Percentiles rank a stretch among this genome's conserved stretches.
Conservation (phyloP, 2,113 vertebrate species). For the Nothocercus julius region DNA sequence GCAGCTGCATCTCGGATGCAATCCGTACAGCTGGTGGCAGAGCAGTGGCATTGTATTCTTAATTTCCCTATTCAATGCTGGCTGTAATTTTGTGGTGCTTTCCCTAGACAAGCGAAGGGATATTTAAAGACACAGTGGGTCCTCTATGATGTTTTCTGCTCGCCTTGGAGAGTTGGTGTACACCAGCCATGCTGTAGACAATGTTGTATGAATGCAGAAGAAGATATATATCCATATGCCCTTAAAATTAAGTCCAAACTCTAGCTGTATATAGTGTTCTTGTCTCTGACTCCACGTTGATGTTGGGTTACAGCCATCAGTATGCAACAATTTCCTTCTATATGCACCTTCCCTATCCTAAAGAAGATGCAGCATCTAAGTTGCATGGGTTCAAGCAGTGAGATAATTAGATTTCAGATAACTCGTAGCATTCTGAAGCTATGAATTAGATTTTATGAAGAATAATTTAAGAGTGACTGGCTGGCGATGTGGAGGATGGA, state of each 20-base stretch:
- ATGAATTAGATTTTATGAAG: constrained; percentile 29
- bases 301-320: constrained; percentile 53
- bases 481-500: background rate
- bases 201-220: constrained; percentile 14
- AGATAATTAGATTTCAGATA: background rate
- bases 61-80: constrained; percentile 51
- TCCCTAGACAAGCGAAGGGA: constrained; percentile 24
- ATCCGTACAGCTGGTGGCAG: constrained; percentile 44
- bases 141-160: constrained; percentile 15
- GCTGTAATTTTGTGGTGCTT: constrained; percentile 56
- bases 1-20: constrained; percentile 60
- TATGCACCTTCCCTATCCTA: background rate
- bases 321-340: background rate
- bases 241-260: constrained; percentile 58
- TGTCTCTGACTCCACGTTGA: constrained; percentile 28
- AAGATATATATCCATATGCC: constrained; percentile 28
- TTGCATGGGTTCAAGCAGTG: constrained; percentile 3
- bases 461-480: constrained; percentile 3
- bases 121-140: background rate
- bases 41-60: constrained; percentile 58
- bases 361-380: background rate
- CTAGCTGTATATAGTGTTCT: background rate
- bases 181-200: constrained; percentile 16
- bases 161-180: background rate
- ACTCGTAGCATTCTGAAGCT: constrained; percentile 34